Evolutionary conservation across 2,888 invertebrate genomes (phyloP), one percentile per base, ranked within the genome.

Genomic region (Zygogramma bicolorata): DNA sequence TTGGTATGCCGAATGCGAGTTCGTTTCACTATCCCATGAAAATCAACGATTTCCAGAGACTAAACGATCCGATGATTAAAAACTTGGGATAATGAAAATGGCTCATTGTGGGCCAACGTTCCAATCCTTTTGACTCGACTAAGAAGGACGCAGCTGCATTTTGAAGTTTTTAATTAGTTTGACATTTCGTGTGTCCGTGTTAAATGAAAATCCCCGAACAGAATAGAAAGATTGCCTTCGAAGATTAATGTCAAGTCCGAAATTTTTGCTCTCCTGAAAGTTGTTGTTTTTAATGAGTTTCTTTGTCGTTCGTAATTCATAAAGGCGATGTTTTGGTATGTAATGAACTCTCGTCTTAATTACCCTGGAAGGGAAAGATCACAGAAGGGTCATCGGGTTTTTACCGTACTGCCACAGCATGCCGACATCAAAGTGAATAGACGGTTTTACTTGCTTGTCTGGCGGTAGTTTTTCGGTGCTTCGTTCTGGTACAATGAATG

Each of bases 211-310:
- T 60, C 34, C 22, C 38, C 34, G 60, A 38, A 38, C 29, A 34
- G 38, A 38, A 60, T 38, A 20, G 38, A 40, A 62, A 62, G 38
- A 40, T 40, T 38, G 40, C 38, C 27, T 40, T 34, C 25, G 18
- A 40, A 38, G 62, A 62, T 25, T 20, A 38, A 62, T 53, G 25
- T 25, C 27, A 46, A 38, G 61, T 62, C 42, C 62, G 62, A 62
- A 42, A 62, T 62, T 38, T 62, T 62, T 42, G 62, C 34, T 62
- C 27, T 8, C n/a, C n/a, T 25, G 40, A 25, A 40, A 62, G 62
- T 66, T 57, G 58, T 66, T 58, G 57, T 66, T 66, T 66, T 66
- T 66, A 66, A 66, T 66, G 66, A 66, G 58, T 66, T 66, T 40
- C 57, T 66, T 58, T 66, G 40, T 66, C 57, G 66, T 58, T 40